These are phyloP conservation scores for Tragelaphus strepsiceros DNA, from an alignment of 2,113 vertebrate genomes.

Conservation along the genomic window DNA sequence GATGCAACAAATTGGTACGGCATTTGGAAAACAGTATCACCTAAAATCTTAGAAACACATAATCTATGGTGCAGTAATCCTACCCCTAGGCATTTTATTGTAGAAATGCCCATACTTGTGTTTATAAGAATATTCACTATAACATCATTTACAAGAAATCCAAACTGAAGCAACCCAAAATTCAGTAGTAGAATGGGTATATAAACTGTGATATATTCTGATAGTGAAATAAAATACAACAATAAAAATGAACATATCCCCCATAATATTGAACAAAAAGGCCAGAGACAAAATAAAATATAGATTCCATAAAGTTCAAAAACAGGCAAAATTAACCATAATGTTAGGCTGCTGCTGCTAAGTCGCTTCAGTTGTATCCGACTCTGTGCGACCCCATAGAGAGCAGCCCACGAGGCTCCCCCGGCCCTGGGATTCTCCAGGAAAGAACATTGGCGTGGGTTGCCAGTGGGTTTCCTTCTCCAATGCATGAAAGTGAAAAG, in stretches of 20 bases:
- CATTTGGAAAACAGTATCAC: background rate
- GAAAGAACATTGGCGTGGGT: no score
- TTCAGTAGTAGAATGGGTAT: background rate
- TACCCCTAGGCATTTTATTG: background rate
- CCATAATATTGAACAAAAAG: background rate
- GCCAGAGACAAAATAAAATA: background rate
- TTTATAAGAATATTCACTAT: background rate
- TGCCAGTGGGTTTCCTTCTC: no score
- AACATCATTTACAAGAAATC: background rate
- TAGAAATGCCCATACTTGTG: background rate
- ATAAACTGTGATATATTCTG: background rate
- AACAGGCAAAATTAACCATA: background rate
- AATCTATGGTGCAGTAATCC: background rate
- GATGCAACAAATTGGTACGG: background rate
- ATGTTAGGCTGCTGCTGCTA: background rate
- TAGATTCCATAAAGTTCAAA: background rate
- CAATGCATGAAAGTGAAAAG: no score
- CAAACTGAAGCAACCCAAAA: background rate
- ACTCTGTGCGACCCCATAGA: no score
- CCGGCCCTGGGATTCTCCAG: no score
- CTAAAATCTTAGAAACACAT: background rate
- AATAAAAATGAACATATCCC: background rate
- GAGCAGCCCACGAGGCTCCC: no score
- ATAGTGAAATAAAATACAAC: background rate
- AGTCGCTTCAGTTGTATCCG: no score